Evolutionary conservation across 1,140 invertebrate species (phyloP).

Genomic region (Apis cerana): DNA sequence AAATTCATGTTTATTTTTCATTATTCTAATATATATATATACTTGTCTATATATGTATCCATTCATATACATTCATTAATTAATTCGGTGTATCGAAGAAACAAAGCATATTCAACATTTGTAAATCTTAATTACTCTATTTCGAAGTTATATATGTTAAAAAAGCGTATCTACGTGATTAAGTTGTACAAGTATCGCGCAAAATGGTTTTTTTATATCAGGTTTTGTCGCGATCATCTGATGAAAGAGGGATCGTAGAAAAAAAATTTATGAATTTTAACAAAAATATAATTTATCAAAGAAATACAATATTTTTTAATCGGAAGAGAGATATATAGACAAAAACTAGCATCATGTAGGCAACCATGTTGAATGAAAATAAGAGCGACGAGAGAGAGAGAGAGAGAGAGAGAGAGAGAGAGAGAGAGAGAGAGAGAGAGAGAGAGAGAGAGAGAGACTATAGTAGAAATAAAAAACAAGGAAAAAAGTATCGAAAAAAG

Average conservation of each 20-base stretch:
- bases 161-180: no score
- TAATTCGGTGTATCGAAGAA: neutral
- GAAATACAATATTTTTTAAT: neutral
- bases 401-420: no score
- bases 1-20: conserved; percentile 37
- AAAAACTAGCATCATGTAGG: conserved; percentile 3
- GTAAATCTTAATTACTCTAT: neutral
- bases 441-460: conserved; percentile 1
- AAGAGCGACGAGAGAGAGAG: conserved; percentile 32
- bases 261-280: conserved; percentile 6
- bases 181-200: neutral
- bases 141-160: neutral
- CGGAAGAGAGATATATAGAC: neutral
- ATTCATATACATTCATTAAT: neutral
- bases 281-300: neutral
- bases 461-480: neutral
- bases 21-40: conserved; percentile 37
- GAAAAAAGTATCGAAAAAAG: neutral
- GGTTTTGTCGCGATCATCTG: neutral
- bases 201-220: neutral
- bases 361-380: conserved; percentile 33
- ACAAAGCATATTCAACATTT: neutral
- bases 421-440: neutral
- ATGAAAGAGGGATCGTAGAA: neutral
- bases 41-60: no score